Conservation (phyloP, 2,888 invertebrate genomes). For the Macaria notata region DNA sequence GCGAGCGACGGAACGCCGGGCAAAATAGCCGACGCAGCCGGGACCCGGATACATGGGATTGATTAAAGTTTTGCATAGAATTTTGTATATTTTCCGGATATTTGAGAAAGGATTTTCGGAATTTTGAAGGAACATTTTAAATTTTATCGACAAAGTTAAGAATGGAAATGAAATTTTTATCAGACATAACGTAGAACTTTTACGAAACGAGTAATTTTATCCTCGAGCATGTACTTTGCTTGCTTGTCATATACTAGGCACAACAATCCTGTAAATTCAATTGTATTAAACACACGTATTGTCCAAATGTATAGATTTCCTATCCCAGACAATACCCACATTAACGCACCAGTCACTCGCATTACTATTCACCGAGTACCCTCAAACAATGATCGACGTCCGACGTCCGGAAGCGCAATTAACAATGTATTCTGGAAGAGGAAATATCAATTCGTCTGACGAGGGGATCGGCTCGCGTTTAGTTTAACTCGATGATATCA, state of each 20-base stretch:
- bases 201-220: too few relatives aligned
- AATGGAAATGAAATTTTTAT: too few relatives aligned
- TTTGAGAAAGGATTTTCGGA: conserved; percentile 18
- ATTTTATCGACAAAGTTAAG: not conserved
- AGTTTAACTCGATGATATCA: conserved; percentile 31
- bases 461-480: conserved; percentile 60
- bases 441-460: conserved; percentile 77
- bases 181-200: too few relatives aligned
- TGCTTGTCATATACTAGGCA: too few relatives aligned
- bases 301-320: too few relatives aligned
- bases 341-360: conserved; percentile 15
- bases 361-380: conserved; percentile 34
- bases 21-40: conserved; percentile 49
- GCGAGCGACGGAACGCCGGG: conserved; percentile 25
- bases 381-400: conserved; percentile 62
- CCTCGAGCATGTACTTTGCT: too few relatives aligned
- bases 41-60: conserved; percentile 41
- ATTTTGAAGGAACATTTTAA: not conserved
- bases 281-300: too few relatives aligned
- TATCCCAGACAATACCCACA: conserved; percentile 1
- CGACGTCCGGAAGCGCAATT: conserved; percentile 78
- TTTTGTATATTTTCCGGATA: conserved; percentile 35
- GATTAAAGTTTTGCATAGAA: conserved; percentile 38
- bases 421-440: conserved; percentile 77
- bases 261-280: too few relatives aligned